A percentile compares a stretch with the other conserved stretches of the same genome.
Conservation (phyloP, 2,888 invertebrate genomes). For the Aplocera efformata region DNA sequence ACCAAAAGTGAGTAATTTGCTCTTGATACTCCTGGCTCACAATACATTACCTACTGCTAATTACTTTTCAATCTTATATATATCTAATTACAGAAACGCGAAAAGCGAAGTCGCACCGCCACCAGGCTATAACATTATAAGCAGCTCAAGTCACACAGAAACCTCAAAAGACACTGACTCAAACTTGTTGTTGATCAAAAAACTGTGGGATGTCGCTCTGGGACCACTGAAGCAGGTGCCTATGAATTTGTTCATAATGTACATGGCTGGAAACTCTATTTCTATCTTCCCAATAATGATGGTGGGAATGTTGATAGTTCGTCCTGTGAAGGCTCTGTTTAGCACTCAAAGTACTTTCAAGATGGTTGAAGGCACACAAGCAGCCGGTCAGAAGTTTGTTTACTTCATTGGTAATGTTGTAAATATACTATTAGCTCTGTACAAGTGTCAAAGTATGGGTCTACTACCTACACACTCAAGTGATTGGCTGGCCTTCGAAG, state of each 20-base stretch:
- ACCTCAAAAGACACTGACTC: slow-evolving; percentile 90
- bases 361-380: slow-evolving; percentile 95
- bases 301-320: slow-evolving; percentile 99
- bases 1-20: slow-evolving; percentile 68
- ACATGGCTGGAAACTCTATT: slow-evolving; percentile 99
- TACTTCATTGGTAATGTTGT: slow-evolving; percentile 96
- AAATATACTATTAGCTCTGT: slow-evolving; percentile 94
- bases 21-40: too few species aligned
- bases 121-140: slow-evolving; percentile 90
- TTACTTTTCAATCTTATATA: too few species aligned
- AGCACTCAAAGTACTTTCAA: slow-evolving; percentile 94
- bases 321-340: slow-evolving; percentile 97
- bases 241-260: slow-evolving; percentile 99
- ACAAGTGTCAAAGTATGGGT: slow-evolving; percentile 99
- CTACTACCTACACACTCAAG: slow-evolving; percentile 97
- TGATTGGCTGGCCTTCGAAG: slow-evolving; percentile 98
- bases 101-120: slow-evolving; percentile 85
- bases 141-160: slow-evolving; percentile 87
- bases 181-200: slow-evolving; percentile 92
- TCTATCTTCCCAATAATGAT: slow-evolving; percentile 99
- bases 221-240: slow-evolving; percentile 98
- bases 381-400: slow-evolving; percentile 93
- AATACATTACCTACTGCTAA: too few species aligned
- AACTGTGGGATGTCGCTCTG: slow-evolving; percentile 97
- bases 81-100: slow-evolving; percentile 45